Conservation (phyloP, 53 echinoderm and acorn worm species). For the Temnopleurus reevesii region DNA sequence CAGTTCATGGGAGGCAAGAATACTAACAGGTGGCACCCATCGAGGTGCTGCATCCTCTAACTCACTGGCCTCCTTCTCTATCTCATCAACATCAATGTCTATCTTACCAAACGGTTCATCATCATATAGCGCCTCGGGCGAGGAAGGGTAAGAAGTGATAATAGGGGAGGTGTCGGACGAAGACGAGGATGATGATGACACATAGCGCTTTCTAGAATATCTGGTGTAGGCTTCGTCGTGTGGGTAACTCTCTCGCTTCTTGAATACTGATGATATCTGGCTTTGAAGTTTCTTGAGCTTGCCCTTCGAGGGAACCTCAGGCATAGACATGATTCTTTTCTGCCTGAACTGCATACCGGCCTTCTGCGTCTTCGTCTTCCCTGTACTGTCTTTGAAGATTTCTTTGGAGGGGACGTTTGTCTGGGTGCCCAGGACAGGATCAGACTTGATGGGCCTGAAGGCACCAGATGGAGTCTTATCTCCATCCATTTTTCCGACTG, state of each 20-base stretch:
- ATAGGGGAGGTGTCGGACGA: not conserved
- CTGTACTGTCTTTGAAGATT: not conserved
- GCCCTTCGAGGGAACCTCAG: conserved; percentile 20
- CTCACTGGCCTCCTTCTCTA: conserved; percentile 42
- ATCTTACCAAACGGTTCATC: not conserved
- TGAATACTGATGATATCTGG: conserved; percentile 51
- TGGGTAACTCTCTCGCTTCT: conserved; percentile 51
- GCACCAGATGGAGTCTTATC: conserved; percentile 41
- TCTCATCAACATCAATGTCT: conserved; percentile 47
- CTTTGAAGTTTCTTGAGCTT: conserved; percentile 45
- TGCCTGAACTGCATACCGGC: not conserved
- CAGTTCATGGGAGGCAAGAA: not conserved
- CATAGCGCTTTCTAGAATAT: conserved; percentile 42
- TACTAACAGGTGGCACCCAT: not conserved
- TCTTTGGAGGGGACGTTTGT: not conserved
- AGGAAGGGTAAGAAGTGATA: not conserved
- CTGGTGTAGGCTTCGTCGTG: conserved; percentile 39
- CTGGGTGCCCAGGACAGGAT: not conserved
- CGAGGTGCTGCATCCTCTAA: not conserved
- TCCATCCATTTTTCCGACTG: conserved; percentile 17
- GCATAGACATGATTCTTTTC: conserved; percentile 38
- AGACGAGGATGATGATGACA: conserved; percentile 42
- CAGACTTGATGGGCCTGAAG: conserved; percentile 48
- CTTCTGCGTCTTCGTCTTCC: not conserved
- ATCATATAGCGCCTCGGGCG: conserved; percentile 1